A percentile compares a stretch with the other conserved stretches of the same genome.
These are phyloP conservation scores for Diarsia dahlii DNA, from an alignment of 2,888 invertebrate species.

Conservation along the genomic window DNA sequence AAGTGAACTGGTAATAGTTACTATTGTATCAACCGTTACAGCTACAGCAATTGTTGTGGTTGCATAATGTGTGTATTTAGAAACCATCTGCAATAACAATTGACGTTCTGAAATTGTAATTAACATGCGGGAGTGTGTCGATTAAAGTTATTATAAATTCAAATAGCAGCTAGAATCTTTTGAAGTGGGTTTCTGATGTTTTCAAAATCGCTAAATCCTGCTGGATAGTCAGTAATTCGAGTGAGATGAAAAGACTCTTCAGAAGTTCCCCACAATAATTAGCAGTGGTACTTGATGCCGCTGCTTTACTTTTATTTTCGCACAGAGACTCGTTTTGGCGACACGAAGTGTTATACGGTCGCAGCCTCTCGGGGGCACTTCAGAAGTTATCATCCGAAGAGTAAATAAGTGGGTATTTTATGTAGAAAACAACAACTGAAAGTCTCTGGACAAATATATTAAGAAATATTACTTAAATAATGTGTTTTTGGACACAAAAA, in stretches of 20 bases:
- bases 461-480: not conserved
- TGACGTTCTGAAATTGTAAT: slow-evolving; percentile 30
- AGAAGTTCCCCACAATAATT: slow-evolving; percentile 48
- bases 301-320: slow-evolving; percentile 60
- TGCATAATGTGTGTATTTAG: slow-evolving; percentile 40
- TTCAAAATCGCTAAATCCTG: not conserved
- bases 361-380: slow-evolving; percentile 45
- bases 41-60: slow-evolving; percentile 26
- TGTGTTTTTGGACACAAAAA: not conserved
- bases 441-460: not conserved
- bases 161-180: not conserved
- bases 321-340: slow-evolving; percentile 52
- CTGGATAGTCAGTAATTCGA: slow-evolving; percentile 22
- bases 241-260: slow-evolving; percentile 22
- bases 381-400: slow-evolving; percentile 39
- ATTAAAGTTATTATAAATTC: not conserved
- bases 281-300: slow-evolving; percentile 51
- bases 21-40: slow-evolving; percentile 18
- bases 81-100: slow-evolving; percentile 46
- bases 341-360: slow-evolving; percentile 48
- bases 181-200: not conserved
- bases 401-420: slow-evolving; percentile 43
- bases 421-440: slow-evolving; percentile 2
- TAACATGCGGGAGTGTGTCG: not conserved
- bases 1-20: slow-evolving; percentile 7